Base-by-base conservation (phyloP, 2,888 invertebrate species). In the Strigamia transsilvanica region DNA sequence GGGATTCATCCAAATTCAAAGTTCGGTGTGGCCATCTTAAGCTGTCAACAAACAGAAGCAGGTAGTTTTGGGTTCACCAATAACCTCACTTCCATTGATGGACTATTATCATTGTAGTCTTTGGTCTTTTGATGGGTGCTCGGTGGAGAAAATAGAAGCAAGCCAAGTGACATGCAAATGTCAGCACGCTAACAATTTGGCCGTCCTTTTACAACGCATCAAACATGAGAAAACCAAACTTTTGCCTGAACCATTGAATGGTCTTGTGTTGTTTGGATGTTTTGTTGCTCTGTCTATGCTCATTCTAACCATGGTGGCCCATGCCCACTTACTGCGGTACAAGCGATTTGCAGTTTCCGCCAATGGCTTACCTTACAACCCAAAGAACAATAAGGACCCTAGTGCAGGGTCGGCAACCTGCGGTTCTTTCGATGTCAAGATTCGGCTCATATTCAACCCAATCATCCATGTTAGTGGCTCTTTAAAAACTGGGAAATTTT, bases 281-380 rank as follows among this genome's bases (percentile, higher is more conserved):
- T 56, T 41, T 82, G 34, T 83, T 18, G 77, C 83, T 9, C 77
- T 83, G 15, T 80, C 41, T 15, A 56, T 82, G n/a, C 80, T 83
- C 13, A 66, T 82, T 12, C 77, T 51, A n/a, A 82, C 83, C 7
- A 79, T 83, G 41, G 61, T 81, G 12, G 80, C 82, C 9, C 83
- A 83, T 56, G 83, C 81, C 10, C 82, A 83, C 32, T n/a, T 83
- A 51, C 32, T 83, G 18, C 27, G 83, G 83, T 83, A 82, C 21
- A 7, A 73, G 6, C 21, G 10, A 5, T 73, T 73, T 21, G 9
- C 27, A 27, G 15, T 79, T 79, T 38, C 1, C 46, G 13, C 46
- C 1, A 42, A 42, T n/a, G 46, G n/a, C 46, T n/a, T n/a, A 0
- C 1, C 38, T 38, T 38, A 38, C 6, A 38, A 38, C 38, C 38